A percentile compares a stretch with the other conserved stretches of the same genome.
Conservation (phyloP, 2,113 vertebrate genomes). For the Stomatorhinus ivindoensis region DNA sequence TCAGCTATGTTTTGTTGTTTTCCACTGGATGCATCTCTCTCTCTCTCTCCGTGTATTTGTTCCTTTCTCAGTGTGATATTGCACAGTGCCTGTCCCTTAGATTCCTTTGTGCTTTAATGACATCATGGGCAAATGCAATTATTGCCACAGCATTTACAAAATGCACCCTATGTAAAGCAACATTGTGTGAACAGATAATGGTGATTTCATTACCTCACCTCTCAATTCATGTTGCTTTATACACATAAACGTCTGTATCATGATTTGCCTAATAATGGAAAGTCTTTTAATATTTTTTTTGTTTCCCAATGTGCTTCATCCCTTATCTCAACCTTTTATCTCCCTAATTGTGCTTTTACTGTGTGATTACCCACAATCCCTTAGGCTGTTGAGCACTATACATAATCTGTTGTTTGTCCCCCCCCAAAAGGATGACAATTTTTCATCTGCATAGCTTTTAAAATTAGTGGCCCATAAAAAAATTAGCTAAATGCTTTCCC, state of each 20-base stretch:
- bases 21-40: background rate
- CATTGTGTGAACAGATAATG: background rate
- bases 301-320: background rate
- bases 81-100: background rate
- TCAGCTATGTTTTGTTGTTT: background rate
- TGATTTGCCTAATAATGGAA: background rate
- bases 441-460: background rate
- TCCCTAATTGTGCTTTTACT: constrained; percentile 10
- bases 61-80: constrained; percentile 5
- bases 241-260: background rate
- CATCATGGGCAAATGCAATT: constrained; percentile 2
- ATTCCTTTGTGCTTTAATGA: background rate
- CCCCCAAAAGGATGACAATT: background rate
- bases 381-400: background rate
- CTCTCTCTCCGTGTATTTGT: constrained; percentile 27
- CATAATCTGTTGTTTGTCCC: background rate
- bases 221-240: background rate
- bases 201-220: constrained; percentile 6
- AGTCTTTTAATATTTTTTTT: background rate
- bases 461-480: background rate
- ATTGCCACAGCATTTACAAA: background rate
- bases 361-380: constrained; percentile 1
- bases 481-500: background rate
- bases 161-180: background rate
- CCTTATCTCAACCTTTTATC: constrained; percentile 16